phyloP scores from a whole-genome alignment of 2,888 invertebrate species.

The Cheilosia impressa region DNA sequence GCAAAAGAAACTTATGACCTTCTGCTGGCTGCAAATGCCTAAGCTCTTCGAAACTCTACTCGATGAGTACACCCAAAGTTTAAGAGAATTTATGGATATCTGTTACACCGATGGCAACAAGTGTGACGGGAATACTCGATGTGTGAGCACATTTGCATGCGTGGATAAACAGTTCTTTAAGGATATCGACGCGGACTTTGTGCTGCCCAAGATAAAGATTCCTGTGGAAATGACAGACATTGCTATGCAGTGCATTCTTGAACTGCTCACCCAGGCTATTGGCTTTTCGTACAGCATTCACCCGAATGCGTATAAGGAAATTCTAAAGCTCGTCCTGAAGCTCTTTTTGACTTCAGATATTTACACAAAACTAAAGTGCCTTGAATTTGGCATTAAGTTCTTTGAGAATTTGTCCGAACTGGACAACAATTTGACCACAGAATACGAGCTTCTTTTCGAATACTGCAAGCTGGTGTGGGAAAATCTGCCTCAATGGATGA shows the following conservation, averaged over 20 bases:
- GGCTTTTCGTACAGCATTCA: conserved; percentile 31
- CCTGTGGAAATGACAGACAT: conserved; percentile 40
- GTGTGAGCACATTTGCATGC: conserved; percentile 30
- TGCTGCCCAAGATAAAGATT: conserved; percentile 20
- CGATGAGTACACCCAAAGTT: conserved; percentile 33
- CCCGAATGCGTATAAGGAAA: conserved; percentile 3
- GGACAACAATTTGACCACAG: not conserved
- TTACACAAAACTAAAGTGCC: conserved; percentile 57
- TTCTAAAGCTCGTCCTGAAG: conserved; percentile 40
- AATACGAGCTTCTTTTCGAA: conserved; percentile 52
- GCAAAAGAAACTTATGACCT: conserved; percentile 78
- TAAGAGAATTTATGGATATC: conserved; percentile 34
- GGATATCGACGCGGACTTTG: conserved; percentile 53
- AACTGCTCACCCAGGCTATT: conserved; percentile 31
- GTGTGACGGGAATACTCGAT: not conserved
- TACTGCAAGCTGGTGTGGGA: conserved; percentile 60
- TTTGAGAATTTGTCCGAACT: conserved; percentile 45
- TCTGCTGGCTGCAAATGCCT: conserved; percentile 58
- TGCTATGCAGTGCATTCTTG: conserved; percentile 46
- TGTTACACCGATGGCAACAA: conserved; percentile 36
- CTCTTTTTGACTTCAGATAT: conserved; percentile 36
- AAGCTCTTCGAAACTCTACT: conserved; percentile 38
- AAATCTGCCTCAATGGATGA: conserved; percentile 53
- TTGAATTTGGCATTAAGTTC: conserved; percentile 47
- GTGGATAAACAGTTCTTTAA: conserved; percentile 48